Evolutionary conservation across 2,888 invertebrate species (phyloP).

Genomic region (Trichogramma evanescens): DNA sequence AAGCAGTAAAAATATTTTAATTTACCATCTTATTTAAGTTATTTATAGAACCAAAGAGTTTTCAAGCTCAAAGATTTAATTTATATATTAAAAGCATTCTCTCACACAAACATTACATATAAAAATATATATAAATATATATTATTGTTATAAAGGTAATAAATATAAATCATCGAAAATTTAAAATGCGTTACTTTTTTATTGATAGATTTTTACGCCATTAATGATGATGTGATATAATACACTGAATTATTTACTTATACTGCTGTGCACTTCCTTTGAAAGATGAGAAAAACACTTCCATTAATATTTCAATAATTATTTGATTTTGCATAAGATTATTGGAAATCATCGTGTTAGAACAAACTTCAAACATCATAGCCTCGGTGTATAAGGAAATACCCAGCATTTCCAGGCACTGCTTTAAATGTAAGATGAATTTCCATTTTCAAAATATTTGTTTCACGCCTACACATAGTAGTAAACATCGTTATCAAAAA

Average conservation of each 20-base stretch:
- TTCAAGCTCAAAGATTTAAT: constrained; percentile 5
- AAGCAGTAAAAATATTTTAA: constrained; percentile 2
- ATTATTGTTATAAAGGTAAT: constrained; percentile 14
- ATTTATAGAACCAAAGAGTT: constrained; percentile 14
- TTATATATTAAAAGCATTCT: too few species aligned
- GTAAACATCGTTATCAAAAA: constrained; percentile 1
- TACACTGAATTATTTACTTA: constrained; percentile 9
- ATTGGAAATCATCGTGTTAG: constrained; percentile 4
- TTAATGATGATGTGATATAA: constrained; percentile 8
- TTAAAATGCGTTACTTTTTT: constrained; percentile 16
- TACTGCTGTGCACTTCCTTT: constrained; percentile 9
- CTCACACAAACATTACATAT: too few species aligned
- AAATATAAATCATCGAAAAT: constrained; percentile 12
- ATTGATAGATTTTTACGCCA: constrained; percentile 13
- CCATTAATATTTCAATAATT: not conserved
- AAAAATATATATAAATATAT: not conserved
- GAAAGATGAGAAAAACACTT: constrained; percentile 9
- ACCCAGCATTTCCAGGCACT: constrained; percentile 4
- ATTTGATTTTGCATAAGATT: not conserved
- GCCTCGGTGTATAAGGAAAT: not conserved
- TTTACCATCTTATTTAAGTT: not conserved
- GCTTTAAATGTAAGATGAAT: not conserved
- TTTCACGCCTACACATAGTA: not conserved
- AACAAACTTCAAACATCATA: not conserved
- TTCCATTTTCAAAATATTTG: not conserved